Conservation (phyloP, 1,140 invertebrate species). For the Colletes latitarsis region DNA sequence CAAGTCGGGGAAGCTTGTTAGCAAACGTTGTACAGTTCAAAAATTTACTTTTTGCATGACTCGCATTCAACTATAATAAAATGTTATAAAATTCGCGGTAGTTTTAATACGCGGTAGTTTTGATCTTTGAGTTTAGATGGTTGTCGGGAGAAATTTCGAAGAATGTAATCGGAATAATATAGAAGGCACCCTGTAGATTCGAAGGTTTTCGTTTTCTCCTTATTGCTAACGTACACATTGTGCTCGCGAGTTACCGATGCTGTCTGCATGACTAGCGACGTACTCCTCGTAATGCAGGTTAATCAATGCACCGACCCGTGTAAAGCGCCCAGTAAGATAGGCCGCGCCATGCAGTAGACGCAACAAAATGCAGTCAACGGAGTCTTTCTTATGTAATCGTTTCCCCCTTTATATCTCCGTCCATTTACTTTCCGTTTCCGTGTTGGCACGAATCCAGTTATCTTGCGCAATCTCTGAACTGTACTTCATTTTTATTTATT, state of each 20-base stretch:
- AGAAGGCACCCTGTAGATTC: conserved; percentile 25
- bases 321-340: conserved; percentile 65
- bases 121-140: no score
- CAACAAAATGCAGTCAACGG: conserved; percentile 55
- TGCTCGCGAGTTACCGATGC: conserved; percentile 66
- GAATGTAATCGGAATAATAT: not conserved
- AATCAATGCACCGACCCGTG: conserved; percentile 75
- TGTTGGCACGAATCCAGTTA: conserved; percentile 9
- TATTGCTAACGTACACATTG: conserved; percentile 46
- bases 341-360: conserved; percentile 52
- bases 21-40: no score
- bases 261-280: conserved; percentile 65
- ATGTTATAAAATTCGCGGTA: no score
- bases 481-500: no score
- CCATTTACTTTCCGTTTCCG: conserved; percentile 51
- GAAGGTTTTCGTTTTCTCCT: conserved; percentile 43
- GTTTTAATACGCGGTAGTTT: no score
- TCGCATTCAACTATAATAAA: no score
- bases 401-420: conserved; percentile 18
- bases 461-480: not conserved
- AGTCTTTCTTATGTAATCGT: conserved; percentile 59
- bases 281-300: conserved; percentile 69
- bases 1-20: no score
- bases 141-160: not conserved
- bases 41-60: no score